A percentile compares a stretch with the other conserved stretches of the same genome.
Evolutionary conservation across 1,140 invertebrate genomes (phyloP).

Genomic region (Trichoplusia ni): DNA sequence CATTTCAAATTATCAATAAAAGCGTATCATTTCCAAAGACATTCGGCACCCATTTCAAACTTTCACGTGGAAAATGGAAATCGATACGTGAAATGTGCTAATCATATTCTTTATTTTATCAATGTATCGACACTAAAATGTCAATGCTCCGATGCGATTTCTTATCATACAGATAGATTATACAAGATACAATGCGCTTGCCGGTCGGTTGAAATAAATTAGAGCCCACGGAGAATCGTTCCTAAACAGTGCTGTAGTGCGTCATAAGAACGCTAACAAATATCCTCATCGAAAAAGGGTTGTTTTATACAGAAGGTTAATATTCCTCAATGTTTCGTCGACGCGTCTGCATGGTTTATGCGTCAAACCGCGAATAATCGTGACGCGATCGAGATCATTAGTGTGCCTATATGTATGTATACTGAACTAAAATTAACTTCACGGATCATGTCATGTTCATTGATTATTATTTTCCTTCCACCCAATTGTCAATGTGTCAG

Average conservation of each 20-base stretch:
- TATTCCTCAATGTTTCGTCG: too few species aligned
- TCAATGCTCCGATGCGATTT: constrained; percentile 30
- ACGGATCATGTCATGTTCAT: not conserved
- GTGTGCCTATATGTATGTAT: too few species aligned
- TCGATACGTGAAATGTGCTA: constrained; percentile 11
- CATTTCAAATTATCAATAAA: too few species aligned
- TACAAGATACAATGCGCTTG: not conserved
- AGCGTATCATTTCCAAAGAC: too few species aligned
- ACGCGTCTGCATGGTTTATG: too few species aligned
- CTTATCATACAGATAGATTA: constrained; percentile 9
- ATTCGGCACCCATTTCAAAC: not conserved
- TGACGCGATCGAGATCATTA: not conserved
- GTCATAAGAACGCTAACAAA: too few species aligned
- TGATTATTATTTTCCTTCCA: not conserved
- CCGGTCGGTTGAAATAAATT: not conserved
- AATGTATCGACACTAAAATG: constrained; percentile 21
- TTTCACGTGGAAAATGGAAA: constrained; percentile 9
- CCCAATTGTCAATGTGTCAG: not conserved
- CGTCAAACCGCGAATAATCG: not conserved
- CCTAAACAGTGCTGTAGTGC: too few species aligned
- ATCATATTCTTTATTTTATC: constrained; percentile 29
- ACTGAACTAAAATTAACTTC: not conserved
- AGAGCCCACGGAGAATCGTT: too few species aligned
- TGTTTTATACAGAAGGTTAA: too few species aligned
- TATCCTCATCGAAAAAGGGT: too few species aligned